Percentiles rank a stretch among this genome's conserved stretches.
These are phyloP conservation scores for Leptosomus discolor DNA, from an alignment of 2,113 vertebrate genomes.

Conservation along the genomic window DNA sequence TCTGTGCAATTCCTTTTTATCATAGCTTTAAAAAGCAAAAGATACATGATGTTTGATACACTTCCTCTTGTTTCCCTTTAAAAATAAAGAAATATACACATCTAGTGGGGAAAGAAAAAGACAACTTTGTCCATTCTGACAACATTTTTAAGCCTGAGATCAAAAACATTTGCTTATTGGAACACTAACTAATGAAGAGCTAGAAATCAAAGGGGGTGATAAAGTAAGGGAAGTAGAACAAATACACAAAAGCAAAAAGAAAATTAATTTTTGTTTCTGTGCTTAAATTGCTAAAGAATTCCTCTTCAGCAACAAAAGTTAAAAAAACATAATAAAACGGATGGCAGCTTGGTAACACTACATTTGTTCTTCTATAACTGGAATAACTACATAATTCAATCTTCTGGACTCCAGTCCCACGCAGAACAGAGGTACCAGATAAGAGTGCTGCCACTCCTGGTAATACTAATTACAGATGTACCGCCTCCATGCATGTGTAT, in stretches of 20 bases:
- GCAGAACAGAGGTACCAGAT: background rate
- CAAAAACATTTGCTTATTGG: background rate
- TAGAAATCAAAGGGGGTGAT: background rate
- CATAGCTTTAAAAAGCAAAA: background rate
- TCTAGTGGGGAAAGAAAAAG: background rate
- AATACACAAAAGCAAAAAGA: background rate
- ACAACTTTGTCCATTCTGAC: background rate
- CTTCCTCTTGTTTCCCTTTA: background rate
- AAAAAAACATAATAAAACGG: background rate
- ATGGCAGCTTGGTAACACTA: background rate
- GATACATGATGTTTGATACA: background rate
- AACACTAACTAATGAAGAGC: background rate
- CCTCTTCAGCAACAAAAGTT: background rate
- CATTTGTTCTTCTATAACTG: background rate
- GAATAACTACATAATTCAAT: background rate
- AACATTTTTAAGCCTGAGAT: background rate
- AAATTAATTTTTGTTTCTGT: background rate
- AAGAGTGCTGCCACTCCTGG: background rate
- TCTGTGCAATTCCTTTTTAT: background rate
- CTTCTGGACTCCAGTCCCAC: background rate
- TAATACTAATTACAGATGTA: background rate
- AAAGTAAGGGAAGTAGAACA: background rate
- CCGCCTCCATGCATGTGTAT: background rate
- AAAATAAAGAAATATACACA: background rate
- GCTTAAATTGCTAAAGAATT: background rate